phyloP scores from a whole-genome alignment of 37 sponge, comb jelly and placozoan genomes.

The Amphimedon queenslandica region DNA sequence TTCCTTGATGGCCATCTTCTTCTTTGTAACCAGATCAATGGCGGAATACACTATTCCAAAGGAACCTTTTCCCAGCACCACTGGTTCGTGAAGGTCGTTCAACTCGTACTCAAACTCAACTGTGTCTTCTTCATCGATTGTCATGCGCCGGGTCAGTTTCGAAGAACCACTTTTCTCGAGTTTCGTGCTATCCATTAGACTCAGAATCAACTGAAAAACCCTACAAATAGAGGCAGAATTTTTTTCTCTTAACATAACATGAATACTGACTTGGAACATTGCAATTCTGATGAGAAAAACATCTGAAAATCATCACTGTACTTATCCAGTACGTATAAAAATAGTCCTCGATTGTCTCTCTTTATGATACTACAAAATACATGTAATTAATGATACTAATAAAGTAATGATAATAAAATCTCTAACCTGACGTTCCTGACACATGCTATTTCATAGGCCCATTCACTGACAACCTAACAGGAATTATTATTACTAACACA shows the following conservation, averaged over 20 bases:
- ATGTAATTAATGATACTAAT: neutral
- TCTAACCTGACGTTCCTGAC: conserved; percentile 30
- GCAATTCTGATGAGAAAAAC: conserved; percentile 62
- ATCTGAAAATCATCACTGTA: conserved; percentile 74
- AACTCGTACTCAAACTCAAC: conserved; percentile 56
- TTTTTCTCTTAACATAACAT: neutral
- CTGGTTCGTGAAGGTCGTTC: conserved; percentile 10
- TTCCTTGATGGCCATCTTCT: conserved; percentile 89
- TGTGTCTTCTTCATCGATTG: neutral
- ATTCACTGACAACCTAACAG: conserved; percentile 26
- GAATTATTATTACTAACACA: too few relatives aligned
- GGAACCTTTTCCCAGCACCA: conserved; percentile 65
- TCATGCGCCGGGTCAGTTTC: neutral
- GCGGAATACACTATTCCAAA: conserved; percentile 88
- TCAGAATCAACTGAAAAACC: neutral
- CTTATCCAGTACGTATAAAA: conserved; percentile 50
- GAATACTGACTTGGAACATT: conserved; percentile 42
- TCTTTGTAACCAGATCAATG: conserved; percentile 67
- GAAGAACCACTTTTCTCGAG: neutral
- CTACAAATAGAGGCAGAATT: neutral
- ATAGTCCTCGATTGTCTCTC: conserved; percentile 62
- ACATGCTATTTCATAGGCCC: conserved; percentile 29
- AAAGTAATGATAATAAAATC: neutral
- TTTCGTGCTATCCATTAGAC: neutral
- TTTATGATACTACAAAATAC: conserved; percentile 46